phyloP scores from a whole-genome alignment of 2,113 vertebrate species.

The Microcebus murinus region DNA sequence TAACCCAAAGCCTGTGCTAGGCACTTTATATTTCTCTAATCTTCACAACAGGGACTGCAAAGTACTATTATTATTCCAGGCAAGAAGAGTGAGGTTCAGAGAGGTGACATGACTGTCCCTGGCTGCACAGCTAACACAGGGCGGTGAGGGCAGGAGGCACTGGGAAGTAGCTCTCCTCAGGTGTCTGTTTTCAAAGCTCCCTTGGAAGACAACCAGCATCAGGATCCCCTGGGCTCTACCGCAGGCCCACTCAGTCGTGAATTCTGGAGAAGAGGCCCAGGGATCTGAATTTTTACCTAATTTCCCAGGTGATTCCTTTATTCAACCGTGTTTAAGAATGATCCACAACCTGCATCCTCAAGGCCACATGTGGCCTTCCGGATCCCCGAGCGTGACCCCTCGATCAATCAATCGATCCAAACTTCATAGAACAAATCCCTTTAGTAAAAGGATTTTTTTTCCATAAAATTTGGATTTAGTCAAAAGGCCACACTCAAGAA shows the following conservation, averaged over 20 bases:
- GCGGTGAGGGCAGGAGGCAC: too few species aligned
- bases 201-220: not conserved
- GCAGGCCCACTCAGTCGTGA: not conserved
- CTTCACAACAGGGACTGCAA: not conserved
- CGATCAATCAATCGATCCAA: too few species aligned
- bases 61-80: not conserved
- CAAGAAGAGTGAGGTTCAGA: not conserved
- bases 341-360: too few species aligned
- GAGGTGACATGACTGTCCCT: not conserved
- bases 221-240: not conserved
- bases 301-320: not conserved
- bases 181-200: not conserved
- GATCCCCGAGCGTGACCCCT: too few species aligned
- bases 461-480: too few species aligned
- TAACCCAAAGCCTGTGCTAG: not conserved
- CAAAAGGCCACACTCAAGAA: too few species aligned
- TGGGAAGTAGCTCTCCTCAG: accelerated
- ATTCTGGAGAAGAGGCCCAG: not conserved
- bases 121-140: accelerated
- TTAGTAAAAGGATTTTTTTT: too few species aligned
- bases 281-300: not conserved
- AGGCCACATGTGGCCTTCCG: too few species aligned
- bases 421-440: too few species aligned
- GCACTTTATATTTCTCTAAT: not conserved
- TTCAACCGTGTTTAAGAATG: not conserved